Conservation (phyloP, 1,140 invertebrate species). For the Drosophila tani region DNA sequence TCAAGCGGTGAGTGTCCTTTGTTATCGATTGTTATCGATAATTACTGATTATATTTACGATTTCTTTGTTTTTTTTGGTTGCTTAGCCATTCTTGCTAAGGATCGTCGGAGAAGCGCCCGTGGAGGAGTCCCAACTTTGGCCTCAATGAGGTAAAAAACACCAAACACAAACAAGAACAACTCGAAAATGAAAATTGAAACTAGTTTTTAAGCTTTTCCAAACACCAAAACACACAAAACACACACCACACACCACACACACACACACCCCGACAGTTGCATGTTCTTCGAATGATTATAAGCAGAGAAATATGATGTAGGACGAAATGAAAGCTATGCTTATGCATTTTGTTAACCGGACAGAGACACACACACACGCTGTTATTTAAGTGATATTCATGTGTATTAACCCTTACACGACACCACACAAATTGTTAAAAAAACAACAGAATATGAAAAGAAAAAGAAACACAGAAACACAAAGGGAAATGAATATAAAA, state of each 20-base stretch:
- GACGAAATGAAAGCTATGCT: conserved; percentile 15
- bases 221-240: conserved; percentile 27
- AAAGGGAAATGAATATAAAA: conserved; percentile 31
- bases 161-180: conserved; percentile 23
- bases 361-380: conserved; percentile 23
- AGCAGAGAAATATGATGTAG: conserved; percentile 39
- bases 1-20: conserved; percentile 22
- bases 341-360: conserved; percentile 46
- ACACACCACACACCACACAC: conserved; percentile 11
- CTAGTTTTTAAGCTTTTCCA: conserved; percentile 44
- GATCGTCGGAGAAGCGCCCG: conserved; percentile 1
- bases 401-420: conserved; percentile 35
- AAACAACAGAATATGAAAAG: background rate
- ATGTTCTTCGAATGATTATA: conserved; percentile 73
- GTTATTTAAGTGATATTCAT: conserved; percentile 54
- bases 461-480: conserved; percentile 27
- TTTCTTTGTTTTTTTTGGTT: no score
- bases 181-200: conserved; percentile 30
- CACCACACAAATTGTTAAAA: conserved; percentile 3
- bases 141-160: conserved; percentile 47
- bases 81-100: background rate
- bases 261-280: conserved; percentile 40
- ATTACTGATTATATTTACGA: background rate
- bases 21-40: no score
- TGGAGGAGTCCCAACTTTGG: background rate